These are phyloP conservation scores for Saguinus oedipus DNA, from an alignment of 2,797 vertebrate species.

Conservation along the genomic window DNA sequence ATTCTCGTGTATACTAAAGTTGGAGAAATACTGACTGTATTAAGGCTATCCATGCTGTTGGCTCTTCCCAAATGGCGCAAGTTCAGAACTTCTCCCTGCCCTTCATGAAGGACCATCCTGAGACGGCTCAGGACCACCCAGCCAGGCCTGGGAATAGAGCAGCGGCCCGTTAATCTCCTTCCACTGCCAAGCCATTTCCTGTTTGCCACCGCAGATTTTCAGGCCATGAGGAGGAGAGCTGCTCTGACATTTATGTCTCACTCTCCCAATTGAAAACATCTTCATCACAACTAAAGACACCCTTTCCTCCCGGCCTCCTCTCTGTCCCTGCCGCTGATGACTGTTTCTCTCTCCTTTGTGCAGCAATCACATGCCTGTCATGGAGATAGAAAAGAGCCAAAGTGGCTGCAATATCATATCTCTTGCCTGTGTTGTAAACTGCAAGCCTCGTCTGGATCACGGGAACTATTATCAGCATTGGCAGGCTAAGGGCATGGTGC, in stretches of 20 bases:
- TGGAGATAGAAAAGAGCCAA: slow-evolving; percentile 38
- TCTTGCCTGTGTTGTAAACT: slow-evolving; percentile 13
- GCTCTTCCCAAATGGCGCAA: background rate
- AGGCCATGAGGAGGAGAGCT: background rate
- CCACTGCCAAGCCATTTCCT: background rate
- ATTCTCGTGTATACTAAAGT: background rate
- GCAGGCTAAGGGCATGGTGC: slow-evolving; percentile 16
- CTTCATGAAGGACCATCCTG: background rate
- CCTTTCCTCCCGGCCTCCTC: background rate
- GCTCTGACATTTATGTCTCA: background rate
- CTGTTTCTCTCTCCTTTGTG: background rate
- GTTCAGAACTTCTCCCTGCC: background rate
- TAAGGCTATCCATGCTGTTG: background rate
- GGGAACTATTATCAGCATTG: slow-evolving; percentile 19
- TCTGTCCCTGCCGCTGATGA: background rate
- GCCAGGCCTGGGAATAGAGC: background rate
- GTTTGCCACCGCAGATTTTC: background rate
- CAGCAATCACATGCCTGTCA: background rate
- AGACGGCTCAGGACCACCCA: background rate
- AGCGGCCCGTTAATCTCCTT: background rate
- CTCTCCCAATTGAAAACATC: background rate
- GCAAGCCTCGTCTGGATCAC: background rate
- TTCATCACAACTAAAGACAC: background rate
- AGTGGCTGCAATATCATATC: background rate
- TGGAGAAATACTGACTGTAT: background rate